Conservation (phyloP, 2,888 invertebrate genomes). For the Agonopterix subpropinquella region DNA sequence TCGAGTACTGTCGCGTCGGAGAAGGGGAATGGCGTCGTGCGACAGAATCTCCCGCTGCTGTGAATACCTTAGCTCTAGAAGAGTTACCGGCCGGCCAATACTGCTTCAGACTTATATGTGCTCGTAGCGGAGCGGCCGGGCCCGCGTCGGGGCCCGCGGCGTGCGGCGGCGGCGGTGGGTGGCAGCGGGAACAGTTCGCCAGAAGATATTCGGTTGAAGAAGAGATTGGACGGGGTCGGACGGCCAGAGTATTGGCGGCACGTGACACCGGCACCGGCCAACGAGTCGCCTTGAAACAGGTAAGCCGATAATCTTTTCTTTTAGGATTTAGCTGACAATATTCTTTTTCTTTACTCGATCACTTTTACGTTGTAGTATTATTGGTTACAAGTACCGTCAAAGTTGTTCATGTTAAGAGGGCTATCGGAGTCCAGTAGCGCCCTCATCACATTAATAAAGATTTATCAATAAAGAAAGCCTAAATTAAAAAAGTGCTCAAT, state of each 20-base stretch:
- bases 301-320: constrained; percentile 9
- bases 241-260: constrained; percentile 82
- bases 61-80: constrained; percentile 66
- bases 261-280: constrained; percentile 85
- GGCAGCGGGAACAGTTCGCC: constrained; percentile 81
- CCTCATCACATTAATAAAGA: too few relatives aligned
- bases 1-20: constrained; percentile 73
- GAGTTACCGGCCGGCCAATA: constrained; percentile 80
- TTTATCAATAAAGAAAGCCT: too few relatives aligned
- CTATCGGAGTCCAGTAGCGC: too few relatives aligned
- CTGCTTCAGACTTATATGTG: constrained; percentile 80
- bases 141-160: constrained; percentile 73
- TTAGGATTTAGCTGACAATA: too few relatives aligned
- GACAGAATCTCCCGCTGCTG: constrained; percentile 54
- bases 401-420: too few relatives aligned
- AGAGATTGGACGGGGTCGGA: constrained; percentile 83
- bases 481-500: too few relatives aligned
- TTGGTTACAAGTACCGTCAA: too few relatives aligned
- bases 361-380: too few relatives aligned
- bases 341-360: too few relatives aligned
- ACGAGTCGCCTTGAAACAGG: constrained; percentile 85
- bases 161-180: constrained; percentile 77
- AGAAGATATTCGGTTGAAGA: constrained; percentile 76
- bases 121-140: constrained; percentile 75
- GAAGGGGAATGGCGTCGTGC: constrained; percentile 77